Base-by-base conservation (phyloP, 2,113 vertebrate genomes). In the Oryzias celebensis region DNA sequence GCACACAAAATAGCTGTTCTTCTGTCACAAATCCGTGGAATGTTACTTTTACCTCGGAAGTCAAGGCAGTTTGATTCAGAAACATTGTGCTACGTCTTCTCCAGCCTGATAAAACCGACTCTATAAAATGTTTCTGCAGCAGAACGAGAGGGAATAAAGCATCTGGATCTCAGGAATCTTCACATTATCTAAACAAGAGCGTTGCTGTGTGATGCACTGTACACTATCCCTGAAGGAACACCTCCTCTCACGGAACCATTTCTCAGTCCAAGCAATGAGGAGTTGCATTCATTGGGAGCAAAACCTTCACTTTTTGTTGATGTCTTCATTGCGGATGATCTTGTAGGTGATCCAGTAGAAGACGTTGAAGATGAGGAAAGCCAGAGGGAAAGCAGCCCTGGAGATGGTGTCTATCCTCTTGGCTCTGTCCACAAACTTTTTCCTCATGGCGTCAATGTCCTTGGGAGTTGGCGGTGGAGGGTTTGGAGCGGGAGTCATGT, bases 271-370 rank as follows among this genome's bases (percentile, higher is more conserved):
- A 85, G 82, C 84, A 81, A 68, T 44, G 52, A 24, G 61, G 66
- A 53, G 41, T 6, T 20, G 7, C 59, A 14, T 5, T 54, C n/a
- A 53, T 53, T 3, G 3, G 16, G 14, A 3, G 44, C 43, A n/a
- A 74, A 68, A 55, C 69, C 53, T 71, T 88, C 94, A 98, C 82
- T 95, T 93, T 86, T 93, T 92, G 85, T 93, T 91, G 67, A 95
- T 90, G 91, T 95, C 94, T 89, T 98, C 96, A 54, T 98, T 93
- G 71, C 97, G 86, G 91, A 98, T 98, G 89, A 99, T 98, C 91
- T 99, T 99, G 82, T 98, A 99, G 22, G 96, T 99, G 83, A 99
- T 95, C 97, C 97, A 99, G 91, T 99, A 99, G 91, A 99, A 98
- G 90, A 98, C 92, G 79, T 99, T 99, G 90, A 99, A 99, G 85